Evolutionary conservation across 2,888 invertebrate species (phyloP), one percentile per base, ranked within the genome.

Genomic region (Notodonta ziczac): DNA sequence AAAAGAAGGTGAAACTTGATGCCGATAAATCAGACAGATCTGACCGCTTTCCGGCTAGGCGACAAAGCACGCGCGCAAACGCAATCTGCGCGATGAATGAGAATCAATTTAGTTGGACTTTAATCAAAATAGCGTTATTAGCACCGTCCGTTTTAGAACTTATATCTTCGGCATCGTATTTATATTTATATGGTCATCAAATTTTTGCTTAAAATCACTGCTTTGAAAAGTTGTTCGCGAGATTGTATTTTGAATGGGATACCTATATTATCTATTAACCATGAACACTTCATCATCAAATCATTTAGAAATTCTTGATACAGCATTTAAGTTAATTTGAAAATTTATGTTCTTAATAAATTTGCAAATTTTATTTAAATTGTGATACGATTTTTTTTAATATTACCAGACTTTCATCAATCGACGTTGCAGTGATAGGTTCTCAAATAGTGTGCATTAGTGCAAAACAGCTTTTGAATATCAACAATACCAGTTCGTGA

Each of bases 1-100:
- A 79, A 87, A 90, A 87, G 81, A 81, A 83, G 84, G 89, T 86
- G 90, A 90, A 90, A 90, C 85, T 82, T 73, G 72, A 73, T 73
- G 79, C 77, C 74, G 74, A 70, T 69, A 64, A 67, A 58, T 62
- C 58, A 68, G 70, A 70, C 60, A 60, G 66, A 69, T 76, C 67
- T 86, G 87, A 87, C 85, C 85, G 79, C 82, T 84, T 83, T 85
- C 72, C 73, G 75, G 70, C 65, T 72, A 72, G 73, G 78, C 80
- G 65, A 67, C 65, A 62, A 67, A 24, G 6, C 16, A 5, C n/a
- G 39, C 44, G 44, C 24, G 16, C 16, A 56, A 56, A 59, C 14
- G 35, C 54, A 54, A 39, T 54, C 46, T 54, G 2, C n/a, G 39
- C 54, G n/a, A 54, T 54, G 39, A 54, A 54, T 54, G 54, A n/a